Evolutionary conservation across 2,113 vertebrate genomes (phyloP).

Genomic region (Leptobrachium ailaonicum): DNA sequence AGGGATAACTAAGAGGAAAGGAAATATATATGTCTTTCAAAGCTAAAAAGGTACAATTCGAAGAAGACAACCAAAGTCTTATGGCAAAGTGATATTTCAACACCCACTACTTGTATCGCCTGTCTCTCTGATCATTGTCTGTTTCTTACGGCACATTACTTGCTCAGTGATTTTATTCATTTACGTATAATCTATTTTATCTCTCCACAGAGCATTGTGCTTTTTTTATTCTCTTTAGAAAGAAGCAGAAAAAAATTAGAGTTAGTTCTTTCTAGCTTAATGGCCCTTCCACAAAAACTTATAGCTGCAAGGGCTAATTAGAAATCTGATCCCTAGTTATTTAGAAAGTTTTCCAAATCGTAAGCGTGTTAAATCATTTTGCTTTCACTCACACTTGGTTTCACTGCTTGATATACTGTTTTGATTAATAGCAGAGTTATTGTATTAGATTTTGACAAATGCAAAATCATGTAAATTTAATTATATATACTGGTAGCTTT

Average conservation of each 20-base stretch:
- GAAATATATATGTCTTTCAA: constrained; percentile 21
- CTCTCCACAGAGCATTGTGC: constrained; percentile 10
- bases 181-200: constrained; percentile 15
- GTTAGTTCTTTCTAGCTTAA: constrained; percentile 23
- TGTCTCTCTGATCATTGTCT: not conserved
- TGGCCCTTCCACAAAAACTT: constrained; percentile 24
- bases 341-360: constrained; percentile 6
- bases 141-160: not conserved
- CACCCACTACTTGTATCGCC: not conserved
- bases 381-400: constrained; percentile 9
- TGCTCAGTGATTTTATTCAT: not conserved
- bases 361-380: constrained; percentile 11
- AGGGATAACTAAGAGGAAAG: not conserved
- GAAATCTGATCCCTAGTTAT: constrained; percentile 26
- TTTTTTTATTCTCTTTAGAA: constrained; percentile 13
- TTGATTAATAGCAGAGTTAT: not conserved
- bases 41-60: not conserved
- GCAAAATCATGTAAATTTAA: too few relatives aligned
- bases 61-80: not conserved
- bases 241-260: not conserved
- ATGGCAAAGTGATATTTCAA: not conserved
- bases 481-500: too few relatives aligned
- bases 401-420: not conserved
- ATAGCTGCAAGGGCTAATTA: constrained; percentile 28
- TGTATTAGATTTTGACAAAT: too few relatives aligned